These are phyloP conservation scores for Eurystomus glaucurus DNA, from an alignment of 2,797 vertebrate genomes.

Conservation along the genomic window DNA sequence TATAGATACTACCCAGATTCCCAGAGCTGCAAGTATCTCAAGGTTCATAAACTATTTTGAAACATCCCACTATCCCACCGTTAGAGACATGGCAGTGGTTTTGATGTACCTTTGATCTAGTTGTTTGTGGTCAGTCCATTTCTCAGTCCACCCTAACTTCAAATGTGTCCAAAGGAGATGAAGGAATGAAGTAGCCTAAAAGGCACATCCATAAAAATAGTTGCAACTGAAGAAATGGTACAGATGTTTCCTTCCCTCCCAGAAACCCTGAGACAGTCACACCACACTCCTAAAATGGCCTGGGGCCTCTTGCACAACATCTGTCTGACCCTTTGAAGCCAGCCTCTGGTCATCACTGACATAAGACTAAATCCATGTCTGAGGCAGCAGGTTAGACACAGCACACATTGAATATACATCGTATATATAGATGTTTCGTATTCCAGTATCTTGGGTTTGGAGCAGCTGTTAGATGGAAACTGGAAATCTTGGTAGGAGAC, in stretches of 20 bases:
- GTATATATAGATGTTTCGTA: neutral
- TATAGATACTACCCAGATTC: neutral
- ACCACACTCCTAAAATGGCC: neutral
- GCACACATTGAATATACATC: neutral
- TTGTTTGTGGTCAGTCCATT: neutral
- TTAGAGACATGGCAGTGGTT: neutral
- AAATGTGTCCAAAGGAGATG: neutral
- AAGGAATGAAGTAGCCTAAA: neutral
- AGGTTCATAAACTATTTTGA: neutral
- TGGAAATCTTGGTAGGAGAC: neutral
- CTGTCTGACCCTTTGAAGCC: neutral
- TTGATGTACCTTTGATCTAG: neutral
- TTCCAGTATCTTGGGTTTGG: slow-evolving; percentile 17
- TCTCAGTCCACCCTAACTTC: neutral
- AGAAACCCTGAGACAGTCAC: neutral
- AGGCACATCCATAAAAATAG: neutral
- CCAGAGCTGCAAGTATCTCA: neutral
- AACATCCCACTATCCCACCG: accelerated
- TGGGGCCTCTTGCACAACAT: neutral
- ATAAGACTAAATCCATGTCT: neutral
- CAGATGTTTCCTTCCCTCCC: neutral
- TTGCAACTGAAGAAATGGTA: neutral
- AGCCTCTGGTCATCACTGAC: neutral
- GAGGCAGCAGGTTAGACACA: slow-evolving; percentile 10
- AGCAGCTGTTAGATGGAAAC: neutral